phyloP scores from a whole-genome alignment of 2,113 vertebrate species.

The Anolis carolinensis region DNA sequence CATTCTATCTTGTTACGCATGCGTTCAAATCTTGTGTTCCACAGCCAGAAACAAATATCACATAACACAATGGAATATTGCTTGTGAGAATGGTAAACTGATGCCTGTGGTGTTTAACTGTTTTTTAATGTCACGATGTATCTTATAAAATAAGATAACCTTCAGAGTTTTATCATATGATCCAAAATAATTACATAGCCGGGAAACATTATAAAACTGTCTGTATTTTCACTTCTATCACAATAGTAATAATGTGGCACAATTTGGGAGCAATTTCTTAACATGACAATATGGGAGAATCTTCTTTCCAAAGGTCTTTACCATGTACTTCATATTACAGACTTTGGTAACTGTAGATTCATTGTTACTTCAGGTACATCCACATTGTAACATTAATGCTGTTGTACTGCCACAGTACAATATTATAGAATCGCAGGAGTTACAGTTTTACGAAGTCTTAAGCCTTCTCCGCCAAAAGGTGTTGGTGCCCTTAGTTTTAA shows the following conservation, averaged over 20 bases:
- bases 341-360: not conserved
- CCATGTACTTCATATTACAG: not conserved
- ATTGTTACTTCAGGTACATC: not conserved
- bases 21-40: not conserved
- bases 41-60: constrained; percentile 10
- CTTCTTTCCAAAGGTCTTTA: not conserved
- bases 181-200: constrained; percentile 39
- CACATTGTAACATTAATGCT: too few relatives aligned
- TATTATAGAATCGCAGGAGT: too few relatives aligned
- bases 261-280: not conserved
- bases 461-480: too few relatives aligned
- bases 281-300: not conserved
- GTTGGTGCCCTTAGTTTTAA: not conserved
- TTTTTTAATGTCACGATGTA: constrained; percentile 13
- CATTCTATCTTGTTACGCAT: constrained; percentile 10
- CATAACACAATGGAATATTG: constrained; percentile 11
- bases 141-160: constrained; percentile 35
- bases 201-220: constrained; percentile 32
- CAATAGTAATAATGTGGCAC: constrained; percentile 25
- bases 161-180: constrained; percentile 26
- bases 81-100: constrained; percentile 10
- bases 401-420: too few relatives aligned
- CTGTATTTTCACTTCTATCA: constrained; percentile 25
- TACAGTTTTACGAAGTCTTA: too few relatives aligned
- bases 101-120: constrained; percentile 19